phyloP scores from a whole-genome alignment of 2,888 invertebrate species.

The Temnothorax ravouxi region DNA sequence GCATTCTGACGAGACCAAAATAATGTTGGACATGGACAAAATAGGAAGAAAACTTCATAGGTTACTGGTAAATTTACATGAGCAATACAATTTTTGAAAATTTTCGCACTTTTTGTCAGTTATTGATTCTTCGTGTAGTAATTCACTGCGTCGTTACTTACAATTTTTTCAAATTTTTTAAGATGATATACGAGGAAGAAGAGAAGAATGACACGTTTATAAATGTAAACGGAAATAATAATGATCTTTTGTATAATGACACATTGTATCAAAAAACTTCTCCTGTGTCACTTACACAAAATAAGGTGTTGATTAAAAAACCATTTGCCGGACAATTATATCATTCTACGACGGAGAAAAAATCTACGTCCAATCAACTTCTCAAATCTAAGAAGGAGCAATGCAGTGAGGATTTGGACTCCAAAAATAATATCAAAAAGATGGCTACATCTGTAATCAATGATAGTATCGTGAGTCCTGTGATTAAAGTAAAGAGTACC shows the following conservation, averaged over 20 bases:
- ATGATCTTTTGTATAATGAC: slow-evolving; percentile 28
- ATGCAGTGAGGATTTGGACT: neutral
- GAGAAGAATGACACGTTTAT: slow-evolving; percentile 71
- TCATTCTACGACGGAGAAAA: neutral
- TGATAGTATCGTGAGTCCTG: slow-evolving; percentile 6
- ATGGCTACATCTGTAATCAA: neutral
- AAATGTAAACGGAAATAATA: slow-evolving; percentile 72
- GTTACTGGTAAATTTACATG: slow-evolving; percentile 74
- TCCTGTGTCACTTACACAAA: neutral
- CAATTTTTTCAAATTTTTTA: slow-evolving; percentile 39
- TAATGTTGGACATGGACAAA: slow-evolving; percentile 79
- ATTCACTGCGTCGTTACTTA: slow-evolving; percentile 14
- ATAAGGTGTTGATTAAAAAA: neutral
- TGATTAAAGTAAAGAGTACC: neutral
- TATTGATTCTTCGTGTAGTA: slow-evolving; percentile 3
- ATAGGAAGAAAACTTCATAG: slow-evolving; percentile 79
- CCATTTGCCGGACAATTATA: neutral
- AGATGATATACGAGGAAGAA: slow-evolving; percentile 79
- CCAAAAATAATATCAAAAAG: neutral
- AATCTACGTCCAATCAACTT: neutral
- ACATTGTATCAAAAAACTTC: slow-evolving; percentile 14
- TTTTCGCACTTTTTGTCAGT: neutral
- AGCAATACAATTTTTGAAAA: slow-evolving; percentile 1
- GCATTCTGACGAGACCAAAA: slow-evolving; percentile 77
- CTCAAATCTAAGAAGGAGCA: slow-evolving; percentile 9